These are phyloP conservation scores for Ara ararauna DNA, from an alignment of 2,797 vertebrate species.

Conservation along the genomic window DNA sequence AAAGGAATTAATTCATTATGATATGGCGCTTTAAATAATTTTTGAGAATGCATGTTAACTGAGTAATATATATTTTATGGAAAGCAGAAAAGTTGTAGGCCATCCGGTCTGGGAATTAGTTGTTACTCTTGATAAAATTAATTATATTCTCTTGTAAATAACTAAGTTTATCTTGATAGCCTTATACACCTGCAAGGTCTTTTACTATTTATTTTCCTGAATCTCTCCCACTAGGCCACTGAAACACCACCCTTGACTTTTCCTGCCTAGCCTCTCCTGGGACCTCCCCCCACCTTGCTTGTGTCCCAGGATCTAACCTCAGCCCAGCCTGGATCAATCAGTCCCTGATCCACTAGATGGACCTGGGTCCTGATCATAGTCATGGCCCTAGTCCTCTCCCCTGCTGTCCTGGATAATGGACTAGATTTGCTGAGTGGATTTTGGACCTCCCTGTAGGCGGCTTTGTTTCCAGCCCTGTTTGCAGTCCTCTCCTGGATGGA, in stretches of 20 bases:
- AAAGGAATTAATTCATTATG: not conserved
- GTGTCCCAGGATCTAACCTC: not conserved
- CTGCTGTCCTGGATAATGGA: not conserved
- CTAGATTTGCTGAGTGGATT: not conserved
- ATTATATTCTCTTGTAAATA: not conserved
- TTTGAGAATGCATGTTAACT: not conserved
- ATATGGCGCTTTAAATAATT: not conserved
- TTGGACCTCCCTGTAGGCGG: rapidly evolving
- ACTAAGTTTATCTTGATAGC: not conserved
- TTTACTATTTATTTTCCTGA: not conserved
- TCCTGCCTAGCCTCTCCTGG: not conserved
- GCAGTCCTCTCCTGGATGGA: not conserved
- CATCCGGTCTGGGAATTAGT: not conserved
- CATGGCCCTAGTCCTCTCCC: not conserved
- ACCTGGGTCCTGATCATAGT: rapidly evolving
- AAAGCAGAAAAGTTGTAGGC: not conserved
- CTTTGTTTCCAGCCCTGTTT: not conserved
- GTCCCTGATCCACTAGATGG: not conserved
- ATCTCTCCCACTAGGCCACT: not conserved
- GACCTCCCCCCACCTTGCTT: not conserved
- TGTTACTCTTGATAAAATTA: not conserved
- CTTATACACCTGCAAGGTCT: not conserved
- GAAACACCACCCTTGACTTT: not conserved
- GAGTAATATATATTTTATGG: not conserved
- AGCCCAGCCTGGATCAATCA: not conserved